Percentiles rank a stretch among this genome's conserved stretches.
Conservation (phyloP, 2,888 invertebrate genomes). For the Schizaphis graminum region DNA sequence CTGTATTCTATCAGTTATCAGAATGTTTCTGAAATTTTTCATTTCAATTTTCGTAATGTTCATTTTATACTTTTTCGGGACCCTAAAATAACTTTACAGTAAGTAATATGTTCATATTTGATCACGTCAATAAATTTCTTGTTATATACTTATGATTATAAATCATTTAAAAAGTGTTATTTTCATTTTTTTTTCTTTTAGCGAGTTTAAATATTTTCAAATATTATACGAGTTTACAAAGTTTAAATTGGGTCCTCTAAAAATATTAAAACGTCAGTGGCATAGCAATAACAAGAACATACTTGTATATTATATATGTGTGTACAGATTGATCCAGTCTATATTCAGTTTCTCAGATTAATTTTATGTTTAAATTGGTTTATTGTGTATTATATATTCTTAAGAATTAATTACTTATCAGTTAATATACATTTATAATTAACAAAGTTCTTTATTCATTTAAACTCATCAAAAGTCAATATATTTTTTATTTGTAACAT, state of each 20-base stretch:
- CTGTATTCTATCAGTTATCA: not conserved
- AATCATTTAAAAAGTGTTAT: slow-evolving; percentile 2
- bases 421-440: not conserved
- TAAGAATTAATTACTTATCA: not conserved
- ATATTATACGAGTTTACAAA: not conserved
- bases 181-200: not conserved
- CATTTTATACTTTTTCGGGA: not conserved
- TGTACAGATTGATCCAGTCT: not conserved
- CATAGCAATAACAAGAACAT: not conserved
- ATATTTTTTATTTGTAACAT: not conserved
- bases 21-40: not conserved
- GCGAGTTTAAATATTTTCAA: not conserved
- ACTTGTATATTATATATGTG: not conserved
- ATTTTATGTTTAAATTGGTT: not conserved
- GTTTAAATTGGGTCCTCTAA: not conserved
- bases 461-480: not conserved
- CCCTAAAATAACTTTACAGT: not conserved
- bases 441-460: not conserved
- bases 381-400: not conserved
- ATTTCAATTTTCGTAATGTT: not conserved
- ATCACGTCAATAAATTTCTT: slow-evolving; percentile 18
- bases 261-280: not conserved
- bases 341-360: not conserved
- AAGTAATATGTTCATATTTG: not conserved
- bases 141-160: not conserved